Evolutionary conservation across 2,888 invertebrate genomes (phyloP).

Genomic region (Agrochola lychnidis): DNA sequence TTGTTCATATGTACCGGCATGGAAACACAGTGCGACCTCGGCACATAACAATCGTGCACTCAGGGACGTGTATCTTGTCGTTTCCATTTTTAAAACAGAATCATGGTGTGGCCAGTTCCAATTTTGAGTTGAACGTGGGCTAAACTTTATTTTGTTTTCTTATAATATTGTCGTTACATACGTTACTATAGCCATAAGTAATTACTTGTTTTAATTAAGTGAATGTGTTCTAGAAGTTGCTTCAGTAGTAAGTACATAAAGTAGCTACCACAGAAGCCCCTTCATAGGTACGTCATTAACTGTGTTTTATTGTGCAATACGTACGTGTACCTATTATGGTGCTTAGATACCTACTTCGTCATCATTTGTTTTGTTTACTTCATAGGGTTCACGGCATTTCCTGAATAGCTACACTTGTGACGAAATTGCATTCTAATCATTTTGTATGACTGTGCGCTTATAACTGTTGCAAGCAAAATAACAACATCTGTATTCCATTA

Average conservation of each 20-base stretch:
- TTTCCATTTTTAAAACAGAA: conserved; percentile 41
- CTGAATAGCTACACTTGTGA: conserved; percentile 17
- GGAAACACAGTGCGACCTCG: conserved; percentile 62
- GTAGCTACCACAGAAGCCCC: conserved; percentile 33
- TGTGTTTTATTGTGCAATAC: conserved; percentile 41
- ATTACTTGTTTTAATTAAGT: conserved; percentile 25
- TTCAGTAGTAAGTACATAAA: conserved; percentile 11
- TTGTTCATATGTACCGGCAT: conserved; percentile 63
- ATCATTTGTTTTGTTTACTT: conserved; percentile 48
- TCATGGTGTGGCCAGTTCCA: conserved; percentile 21
- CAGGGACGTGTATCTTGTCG: conserved; percentile 49
- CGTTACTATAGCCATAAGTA: neutral
- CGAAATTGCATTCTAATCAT: conserved; percentile 22
- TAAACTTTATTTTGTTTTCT: conserved; percentile 4
- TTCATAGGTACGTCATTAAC: conserved; percentile 33
- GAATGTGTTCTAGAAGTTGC: conserved; percentile 48
- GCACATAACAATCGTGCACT: conserved; percentile 40
- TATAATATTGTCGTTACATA: neutral
- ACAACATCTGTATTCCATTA: neutral
- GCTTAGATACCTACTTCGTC: conserved; percentile 16
- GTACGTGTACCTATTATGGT: neutral
- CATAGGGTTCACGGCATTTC: conserved; percentile 17
- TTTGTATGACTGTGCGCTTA: neutral
- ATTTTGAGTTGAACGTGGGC: conserved; percentile 3
- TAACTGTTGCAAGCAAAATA: conserved; percentile 6